These are phyloP conservation scores for Meiosimyza platycephala DNA, from an alignment of 2,888 invertebrate genomes.

Conservation along the genomic window DNA sequence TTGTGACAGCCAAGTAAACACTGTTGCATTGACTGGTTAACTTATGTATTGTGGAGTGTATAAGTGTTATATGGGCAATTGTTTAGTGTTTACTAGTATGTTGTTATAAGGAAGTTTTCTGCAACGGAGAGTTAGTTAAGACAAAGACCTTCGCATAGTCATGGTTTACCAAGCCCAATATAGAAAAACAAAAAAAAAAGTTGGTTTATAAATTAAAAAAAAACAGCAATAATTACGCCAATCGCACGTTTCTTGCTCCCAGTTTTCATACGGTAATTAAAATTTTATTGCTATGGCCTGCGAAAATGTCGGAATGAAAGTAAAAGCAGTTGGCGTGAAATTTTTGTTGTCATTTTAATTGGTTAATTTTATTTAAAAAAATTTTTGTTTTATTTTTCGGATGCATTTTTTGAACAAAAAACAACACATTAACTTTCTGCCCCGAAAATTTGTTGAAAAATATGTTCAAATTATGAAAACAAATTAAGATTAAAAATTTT, in stretches of 20 bases:
- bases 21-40: too few species aligned
- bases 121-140: background rate
- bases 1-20: too few species aligned
- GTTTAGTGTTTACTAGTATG: background rate
- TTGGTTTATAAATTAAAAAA: too few species aligned
- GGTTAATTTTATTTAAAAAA: background rate
- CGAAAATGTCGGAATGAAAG: slow-evolving; percentile 3
- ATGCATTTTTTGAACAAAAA: background rate
- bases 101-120: background rate
- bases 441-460: too few species aligned
- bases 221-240: background rate
- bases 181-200: too few species aligned
- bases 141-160: slow-evolving; percentile 7
- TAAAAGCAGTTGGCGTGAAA: slow-evolving; percentile 17
- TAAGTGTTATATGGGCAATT: too few species aligned
- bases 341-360: slow-evolving; percentile 10
- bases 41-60: too few species aligned
- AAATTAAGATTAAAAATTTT: too few species aligned
- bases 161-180: background rate
- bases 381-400: background rate
- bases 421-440: too few species aligned
- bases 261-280: slow-evolving; percentile 9
- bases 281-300: background rate
- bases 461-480: too few species aligned
- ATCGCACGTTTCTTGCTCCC: background rate